Conservation (phyloP, 1,140 invertebrate species). For the Neocloeon triangulifer region DNA sequence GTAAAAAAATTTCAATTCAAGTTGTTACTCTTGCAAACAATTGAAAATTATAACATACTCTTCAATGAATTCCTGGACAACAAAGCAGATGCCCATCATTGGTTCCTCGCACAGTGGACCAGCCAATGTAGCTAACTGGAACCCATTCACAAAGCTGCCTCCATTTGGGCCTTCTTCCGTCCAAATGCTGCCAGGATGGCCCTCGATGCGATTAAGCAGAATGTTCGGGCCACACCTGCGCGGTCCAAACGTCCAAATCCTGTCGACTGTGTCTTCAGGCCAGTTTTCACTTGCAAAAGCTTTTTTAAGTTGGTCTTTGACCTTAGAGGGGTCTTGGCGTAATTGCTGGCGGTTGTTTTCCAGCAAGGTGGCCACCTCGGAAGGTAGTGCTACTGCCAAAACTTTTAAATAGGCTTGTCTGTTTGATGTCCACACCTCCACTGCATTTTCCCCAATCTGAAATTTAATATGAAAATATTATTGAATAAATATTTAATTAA, state of each 20-base stretch:
- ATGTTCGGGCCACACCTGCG: slow-evolving; percentile 74
- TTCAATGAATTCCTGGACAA: slow-evolving; percentile 60
- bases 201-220: slow-evolving; percentile 47
- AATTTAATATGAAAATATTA: slow-evolving; percentile 5
- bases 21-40: too few relatives aligned
- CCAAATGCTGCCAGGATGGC: slow-evolving; percentile 20
- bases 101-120: slow-evolving; percentile 91
- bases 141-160: slow-evolving; percentile 76
- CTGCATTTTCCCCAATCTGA: slow-evolving; percentile 19
- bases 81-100: slow-evolving; percentile 82
- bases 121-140: slow-evolving; percentile 71
- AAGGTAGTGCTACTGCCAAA: slow-evolving; percentile 55
- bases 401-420: slow-evolving; percentile 50
- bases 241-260: slow-evolving; percentile 83
- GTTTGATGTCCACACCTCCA: slow-evolving; percentile 42
- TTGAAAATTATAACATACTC: too few relatives aligned
- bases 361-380: slow-evolving; percentile 42
- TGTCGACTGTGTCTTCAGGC: slow-evolving; percentile 30
- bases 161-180: slow-evolving; percentile 20
- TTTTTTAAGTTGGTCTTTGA: slow-evolving; percentile 36
- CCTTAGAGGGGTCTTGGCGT: too few relatives aligned
- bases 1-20: too few relatives aligned
- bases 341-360: slow-evolving; percentile 29
- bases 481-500: too few relatives aligned
- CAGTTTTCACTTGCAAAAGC: slow-evolving; percentile 35